phyloP scores from a whole-genome alignment of 2,797 vertebrate genomes.

The Enteromius treurensis region DNA sequence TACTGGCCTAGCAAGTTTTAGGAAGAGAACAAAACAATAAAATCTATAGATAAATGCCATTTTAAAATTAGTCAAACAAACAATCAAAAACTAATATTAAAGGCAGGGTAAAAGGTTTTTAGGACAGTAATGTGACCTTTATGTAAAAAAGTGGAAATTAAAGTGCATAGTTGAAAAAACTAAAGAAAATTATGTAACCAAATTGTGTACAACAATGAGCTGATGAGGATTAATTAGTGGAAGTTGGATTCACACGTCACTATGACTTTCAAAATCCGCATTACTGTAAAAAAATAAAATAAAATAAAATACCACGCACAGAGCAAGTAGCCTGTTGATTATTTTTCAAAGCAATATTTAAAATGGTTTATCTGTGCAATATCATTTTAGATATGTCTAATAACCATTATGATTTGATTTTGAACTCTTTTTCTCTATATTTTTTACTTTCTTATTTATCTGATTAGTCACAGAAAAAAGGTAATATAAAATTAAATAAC shows the following conservation, averaged over 20 bases:
- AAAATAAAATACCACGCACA: not conserved
- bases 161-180: not conserved
- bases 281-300: no score
- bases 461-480: no score
- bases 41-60: not conserved
- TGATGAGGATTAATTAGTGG: not conserved
- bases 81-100: not conserved
- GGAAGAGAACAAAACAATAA: not conserved
- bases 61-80: not conserved
- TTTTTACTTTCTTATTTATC: not conserved
- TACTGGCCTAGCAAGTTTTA: not conserved
- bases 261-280: not conserved
- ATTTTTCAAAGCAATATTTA: not conserved
- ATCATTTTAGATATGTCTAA: not conserved
- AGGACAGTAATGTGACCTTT: not conserved
- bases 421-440: not conserved
- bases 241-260: not conserved
- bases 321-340: not conserved
- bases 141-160: not conserved
- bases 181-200: not conserved
- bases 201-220: not conserved
- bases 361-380: not conserved
- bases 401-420: not conserved
- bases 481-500: no score
- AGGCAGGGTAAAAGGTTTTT: not conserved